Percentiles rank a stretch among this genome's conserved stretches.
Conservation (phyloP, 2,113 vertebrate genomes). For the Ardeotis arabs region DNA sequence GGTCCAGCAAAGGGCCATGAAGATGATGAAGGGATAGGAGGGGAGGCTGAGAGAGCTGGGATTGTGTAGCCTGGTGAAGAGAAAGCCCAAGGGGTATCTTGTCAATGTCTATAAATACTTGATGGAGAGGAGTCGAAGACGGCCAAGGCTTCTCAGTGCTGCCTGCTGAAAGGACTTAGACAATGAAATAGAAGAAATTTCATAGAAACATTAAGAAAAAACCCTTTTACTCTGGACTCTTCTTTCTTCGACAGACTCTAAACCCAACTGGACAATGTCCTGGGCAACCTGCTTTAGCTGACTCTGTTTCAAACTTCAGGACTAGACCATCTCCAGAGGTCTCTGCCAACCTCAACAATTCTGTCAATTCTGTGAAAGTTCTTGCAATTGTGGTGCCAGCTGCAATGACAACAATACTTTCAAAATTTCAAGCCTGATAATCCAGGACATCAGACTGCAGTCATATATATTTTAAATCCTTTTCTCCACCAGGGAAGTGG, state of each 20-base stretch:
- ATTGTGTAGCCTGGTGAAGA: not conserved
- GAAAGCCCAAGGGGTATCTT: not conserved
- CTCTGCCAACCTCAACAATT: not conserved
- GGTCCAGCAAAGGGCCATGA: not conserved
- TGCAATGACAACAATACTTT: not conserved
- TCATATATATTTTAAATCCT: not conserved
- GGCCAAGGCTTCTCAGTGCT: not conserved
- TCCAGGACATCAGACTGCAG: not conserved
- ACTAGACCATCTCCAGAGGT: not conserved
- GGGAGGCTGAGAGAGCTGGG: not conserved
- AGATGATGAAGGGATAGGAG: not conserved
- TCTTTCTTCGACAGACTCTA: not conserved
- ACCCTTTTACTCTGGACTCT: not conserved
- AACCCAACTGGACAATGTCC: not conserved
- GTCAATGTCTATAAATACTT: not conserved
- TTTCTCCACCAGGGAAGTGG: not conserved
- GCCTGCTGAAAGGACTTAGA: not conserved
- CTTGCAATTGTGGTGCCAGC: not conserved
- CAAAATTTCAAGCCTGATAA: not conserved
- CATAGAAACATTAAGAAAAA: not conserved
- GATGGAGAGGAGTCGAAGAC: not conserved
- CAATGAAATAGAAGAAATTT: not conserved
- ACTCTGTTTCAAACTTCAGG: not conserved
- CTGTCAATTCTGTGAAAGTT: not conserved
- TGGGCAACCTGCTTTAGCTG: not conserved